These are phyloP conservation scores for Clarias laeviceps DNA, from an alignment of 2,797 vertebrate genomes.

Conservation along the genomic window DNA sequence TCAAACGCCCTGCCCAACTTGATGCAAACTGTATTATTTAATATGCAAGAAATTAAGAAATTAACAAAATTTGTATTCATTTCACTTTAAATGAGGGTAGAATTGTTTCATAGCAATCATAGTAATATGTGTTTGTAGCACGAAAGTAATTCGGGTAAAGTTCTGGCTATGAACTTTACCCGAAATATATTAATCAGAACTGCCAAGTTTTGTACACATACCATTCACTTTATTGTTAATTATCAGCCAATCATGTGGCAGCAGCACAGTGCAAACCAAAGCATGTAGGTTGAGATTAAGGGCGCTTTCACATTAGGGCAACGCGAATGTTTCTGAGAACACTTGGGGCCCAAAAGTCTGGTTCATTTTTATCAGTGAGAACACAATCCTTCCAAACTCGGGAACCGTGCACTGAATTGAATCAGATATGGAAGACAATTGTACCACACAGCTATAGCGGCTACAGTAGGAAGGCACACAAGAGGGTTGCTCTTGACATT, in stretches of 20 bases:
- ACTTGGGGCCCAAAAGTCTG: no score
- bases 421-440: no score
- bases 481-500: no score
- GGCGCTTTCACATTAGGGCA: background rate
- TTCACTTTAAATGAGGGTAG: background rate
- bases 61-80: background rate
- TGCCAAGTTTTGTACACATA: background rate
- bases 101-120: background rate
- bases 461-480: no score
- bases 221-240: background rate
- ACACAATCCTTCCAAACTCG: no score
- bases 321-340: no score
- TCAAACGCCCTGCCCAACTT: background rate
- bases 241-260: background rate
- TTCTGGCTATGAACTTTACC: background rate
- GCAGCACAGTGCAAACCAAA: background rate
- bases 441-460: no score
- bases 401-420: no score
- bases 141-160: background rate
- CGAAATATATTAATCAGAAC: background rate
- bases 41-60: background rate
- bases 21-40: background rate
- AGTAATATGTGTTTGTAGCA: background rate
- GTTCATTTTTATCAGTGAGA: no score
- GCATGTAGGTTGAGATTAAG: background rate